These are phyloP conservation scores for Proterorhinus semilunaris DNA, from an alignment of 2,113 vertebrate genomes.

Conservation along the genomic window DNA sequence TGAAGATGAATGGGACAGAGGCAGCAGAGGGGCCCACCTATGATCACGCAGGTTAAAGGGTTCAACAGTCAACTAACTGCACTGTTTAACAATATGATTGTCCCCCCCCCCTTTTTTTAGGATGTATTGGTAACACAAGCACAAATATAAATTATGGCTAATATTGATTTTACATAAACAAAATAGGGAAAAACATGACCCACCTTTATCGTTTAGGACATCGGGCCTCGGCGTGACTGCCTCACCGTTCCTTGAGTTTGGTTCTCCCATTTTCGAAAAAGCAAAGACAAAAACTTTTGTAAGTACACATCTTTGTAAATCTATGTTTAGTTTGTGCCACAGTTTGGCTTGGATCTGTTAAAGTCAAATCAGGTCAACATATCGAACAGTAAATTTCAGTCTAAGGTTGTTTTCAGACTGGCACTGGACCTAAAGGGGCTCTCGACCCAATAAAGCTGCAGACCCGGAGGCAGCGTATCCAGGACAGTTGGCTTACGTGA, in stretches of 20 bases:
- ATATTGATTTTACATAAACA: no score
- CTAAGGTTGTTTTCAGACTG: no score
- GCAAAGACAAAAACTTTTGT: conserved; percentile 47
- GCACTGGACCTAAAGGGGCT: no score
- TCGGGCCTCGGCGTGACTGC: conserved; percentile 70
- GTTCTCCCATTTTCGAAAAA: conserved; percentile 81
- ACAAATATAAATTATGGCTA: no score
- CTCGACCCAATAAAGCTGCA: no score
- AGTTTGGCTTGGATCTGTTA: conserved; percentile 6
- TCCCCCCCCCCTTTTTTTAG: no score
- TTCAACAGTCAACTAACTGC: conserved; percentile 34
- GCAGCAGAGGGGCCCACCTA: conserved; percentile 36
- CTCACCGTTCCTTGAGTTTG: conserved; percentile 36
- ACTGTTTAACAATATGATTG: no score
- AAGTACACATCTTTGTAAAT: conserved; percentile 2
- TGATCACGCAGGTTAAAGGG: conserved; percentile 43
- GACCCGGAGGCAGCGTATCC: no score
- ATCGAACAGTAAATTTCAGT: no score
- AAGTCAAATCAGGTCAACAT: conserved; percentile 31
- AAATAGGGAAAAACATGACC: neutral
- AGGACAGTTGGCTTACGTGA: no score
- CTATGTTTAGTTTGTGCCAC: neutral
- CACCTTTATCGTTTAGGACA: conserved; percentile 85
- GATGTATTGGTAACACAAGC: no score
- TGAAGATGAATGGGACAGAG: conserved; percentile 38